phyloP scores from a whole-genome alignment of 1,140 invertebrate species.

The Euura saliciscinereae region DNA sequence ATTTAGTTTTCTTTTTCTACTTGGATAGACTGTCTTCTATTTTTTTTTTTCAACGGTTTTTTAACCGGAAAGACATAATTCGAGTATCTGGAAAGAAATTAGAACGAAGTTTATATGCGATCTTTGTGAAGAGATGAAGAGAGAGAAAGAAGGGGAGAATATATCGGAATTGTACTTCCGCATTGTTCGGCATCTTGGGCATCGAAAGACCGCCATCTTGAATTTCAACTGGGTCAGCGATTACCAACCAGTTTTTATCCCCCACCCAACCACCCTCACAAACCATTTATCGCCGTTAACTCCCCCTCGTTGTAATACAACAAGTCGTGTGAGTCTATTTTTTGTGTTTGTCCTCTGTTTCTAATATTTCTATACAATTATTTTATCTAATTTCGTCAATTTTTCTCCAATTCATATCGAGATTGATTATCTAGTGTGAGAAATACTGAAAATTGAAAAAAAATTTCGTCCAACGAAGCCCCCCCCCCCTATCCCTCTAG shows the following conservation, averaged over 20 bases:
- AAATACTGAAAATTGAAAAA: no score
- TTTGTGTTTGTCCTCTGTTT: background rate
- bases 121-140: background rate
- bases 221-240: conserved; percentile 31
- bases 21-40: no score
- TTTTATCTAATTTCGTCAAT: no score
- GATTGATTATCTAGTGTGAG: no score
- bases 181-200: conserved; percentile 24
- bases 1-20: no score
- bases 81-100: background rate
- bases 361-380: conserved; percentile 25
- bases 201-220: conserved; percentile 29
- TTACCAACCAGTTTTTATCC: conserved; percentile 19
- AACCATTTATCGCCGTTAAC: background rate
- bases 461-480: no score
- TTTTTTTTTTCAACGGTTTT: no score
- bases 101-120: background rate
- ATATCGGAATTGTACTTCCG: conserved; percentile 23
- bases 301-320: background rate
- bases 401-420: no score
- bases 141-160: background rate
- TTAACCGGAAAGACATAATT: no score
- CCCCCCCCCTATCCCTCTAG: no score
- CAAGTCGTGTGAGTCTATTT: background rate
- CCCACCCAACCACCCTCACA: no score